Evolutionary conservation across 2,113 vertebrate species (phyloP).

Genomic region (Plecotus auritus): DNA sequence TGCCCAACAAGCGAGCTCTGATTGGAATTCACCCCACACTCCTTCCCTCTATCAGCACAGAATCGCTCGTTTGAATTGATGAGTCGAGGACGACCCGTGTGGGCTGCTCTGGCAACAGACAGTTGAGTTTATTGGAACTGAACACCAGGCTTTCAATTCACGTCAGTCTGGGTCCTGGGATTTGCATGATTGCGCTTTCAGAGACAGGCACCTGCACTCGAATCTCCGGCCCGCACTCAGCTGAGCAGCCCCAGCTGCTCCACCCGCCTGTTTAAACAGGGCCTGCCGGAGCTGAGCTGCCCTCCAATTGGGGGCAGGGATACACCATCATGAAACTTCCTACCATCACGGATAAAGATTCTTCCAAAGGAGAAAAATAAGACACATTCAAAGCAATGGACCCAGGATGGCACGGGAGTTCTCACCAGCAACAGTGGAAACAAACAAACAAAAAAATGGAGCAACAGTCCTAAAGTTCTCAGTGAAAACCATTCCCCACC

Average conservation of each 20-base stretch:
- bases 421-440: neutral
- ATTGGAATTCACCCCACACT: slow-evolving; percentile 43
- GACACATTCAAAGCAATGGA: neutral
- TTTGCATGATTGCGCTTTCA: slow-evolving; percentile 69
- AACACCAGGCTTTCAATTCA: slow-evolving; percentile 55
- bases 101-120: slow-evolving; percentile 50
- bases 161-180: slow-evolving; percentile 43
- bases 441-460: neutral
- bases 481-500: neutral
- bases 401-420: neutral
- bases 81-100: slow-evolving; percentile 12
- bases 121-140: slow-evolving; percentile 65
- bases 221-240: neutral
- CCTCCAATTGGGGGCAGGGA: neutral
- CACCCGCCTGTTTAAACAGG: slow-evolving; percentile 52
- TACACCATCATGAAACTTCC: neutral
- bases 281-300: neutral
- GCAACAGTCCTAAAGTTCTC: neutral
- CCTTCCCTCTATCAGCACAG: slow-evolving; percentile 19
- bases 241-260: slow-evolving; percentile 61
- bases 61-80: slow-evolving; percentile 55
- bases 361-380: neutral
- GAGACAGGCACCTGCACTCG: slow-evolving; percentile 63
- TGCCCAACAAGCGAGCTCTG: neutral
- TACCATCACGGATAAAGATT: neutral